Conservation (phyloP, 2,888 invertebrate species). For the Harpagoxenus sublaevis region DNA sequence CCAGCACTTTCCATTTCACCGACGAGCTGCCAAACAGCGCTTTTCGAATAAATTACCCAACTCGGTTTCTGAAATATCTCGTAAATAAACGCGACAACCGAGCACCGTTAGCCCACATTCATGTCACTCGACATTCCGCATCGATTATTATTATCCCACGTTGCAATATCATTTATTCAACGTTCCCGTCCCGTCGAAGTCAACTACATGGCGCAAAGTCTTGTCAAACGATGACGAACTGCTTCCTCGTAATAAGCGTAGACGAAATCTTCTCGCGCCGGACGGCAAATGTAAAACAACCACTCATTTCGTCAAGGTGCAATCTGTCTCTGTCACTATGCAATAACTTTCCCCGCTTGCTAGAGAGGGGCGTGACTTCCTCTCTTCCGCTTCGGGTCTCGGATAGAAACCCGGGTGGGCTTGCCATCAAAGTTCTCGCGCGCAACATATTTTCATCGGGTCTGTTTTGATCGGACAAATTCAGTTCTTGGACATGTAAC, state of each 20-base stretch:
- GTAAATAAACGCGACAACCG: background rate
- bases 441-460: background rate
- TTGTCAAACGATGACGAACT: slow-evolving; percentile 41
- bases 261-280: slow-evolving; percentile 48
- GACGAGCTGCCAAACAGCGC: background rate
- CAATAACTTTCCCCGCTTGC: slow-evolving; percentile 68
- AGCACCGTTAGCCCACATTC: slow-evolving; percentile 1
- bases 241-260: slow-evolving; percentile 37
- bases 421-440: slow-evolving; percentile 6
- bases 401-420: background rate
- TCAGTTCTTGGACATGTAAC: background rate
- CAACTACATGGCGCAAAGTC: slow-evolving; percentile 14
- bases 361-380: slow-evolving; percentile 35
- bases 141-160: slow-evolving; percentile 68
- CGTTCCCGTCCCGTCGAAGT: slow-evolving; percentile 61
- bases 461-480: background rate
- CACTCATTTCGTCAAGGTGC: slow-evolving; percentile 75
- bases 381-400: slow-evolving; percentile 21
- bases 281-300: slow-evolving; percentile 54
- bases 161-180: slow-evolving; percentile 72
- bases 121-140: slow-evolving; percentile 25
- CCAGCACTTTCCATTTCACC: background rate
- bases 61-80: slow-evolving; percentile 7
- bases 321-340: slow-evolving; percentile 79
- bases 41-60: slow-evolving; percentile 20